phyloP scores from a whole-genome alignment of 2,888 invertebrate genomes.

The Melinaea menophilus region DNA sequence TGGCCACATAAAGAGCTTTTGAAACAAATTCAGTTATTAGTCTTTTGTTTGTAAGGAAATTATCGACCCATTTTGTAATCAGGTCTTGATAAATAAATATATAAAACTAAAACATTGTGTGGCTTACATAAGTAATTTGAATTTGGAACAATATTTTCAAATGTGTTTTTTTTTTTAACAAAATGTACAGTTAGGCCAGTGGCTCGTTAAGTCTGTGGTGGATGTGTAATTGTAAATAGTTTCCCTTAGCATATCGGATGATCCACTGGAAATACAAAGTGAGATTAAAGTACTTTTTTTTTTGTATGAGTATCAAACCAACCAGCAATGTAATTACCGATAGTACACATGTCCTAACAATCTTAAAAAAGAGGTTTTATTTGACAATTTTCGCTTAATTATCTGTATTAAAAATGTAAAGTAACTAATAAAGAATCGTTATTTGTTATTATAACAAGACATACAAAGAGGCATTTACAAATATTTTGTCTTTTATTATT shows the following conservation, averaged over 20 bases:
- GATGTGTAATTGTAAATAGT: slow-evolving; percentile 28
- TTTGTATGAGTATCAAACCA: slow-evolving; percentile 11
- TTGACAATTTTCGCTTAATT: no score
- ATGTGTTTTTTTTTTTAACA: background rate
- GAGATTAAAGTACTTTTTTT: slow-evolving; percentile 42
- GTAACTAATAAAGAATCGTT: no score
- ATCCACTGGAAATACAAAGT: slow-evolving; percentile 50
- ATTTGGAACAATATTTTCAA: no score
- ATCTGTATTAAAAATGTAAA: no score
- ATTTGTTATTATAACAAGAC: background rate
- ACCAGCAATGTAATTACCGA: slow-evolving; percentile 19
- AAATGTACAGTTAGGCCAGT: slow-evolving; percentile 1
- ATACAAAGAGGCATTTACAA: background rate
- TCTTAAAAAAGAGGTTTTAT: no score
- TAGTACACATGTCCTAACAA: slow-evolving; percentile 18
- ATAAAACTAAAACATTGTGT: no score
- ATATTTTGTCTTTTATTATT: background rate
- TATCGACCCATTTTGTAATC: no score
- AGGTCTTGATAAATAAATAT: no score
- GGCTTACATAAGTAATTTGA: no score
- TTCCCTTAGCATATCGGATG: slow-evolving; percentile 37
- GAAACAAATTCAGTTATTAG: background rate
- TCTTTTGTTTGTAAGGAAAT: background rate
- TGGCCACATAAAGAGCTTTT: background rate
- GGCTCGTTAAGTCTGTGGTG: background rate